Conservation (phyloP, 53 echinoderm and acorn worm genomes). For the Paracentrotus lividus region DNA sequence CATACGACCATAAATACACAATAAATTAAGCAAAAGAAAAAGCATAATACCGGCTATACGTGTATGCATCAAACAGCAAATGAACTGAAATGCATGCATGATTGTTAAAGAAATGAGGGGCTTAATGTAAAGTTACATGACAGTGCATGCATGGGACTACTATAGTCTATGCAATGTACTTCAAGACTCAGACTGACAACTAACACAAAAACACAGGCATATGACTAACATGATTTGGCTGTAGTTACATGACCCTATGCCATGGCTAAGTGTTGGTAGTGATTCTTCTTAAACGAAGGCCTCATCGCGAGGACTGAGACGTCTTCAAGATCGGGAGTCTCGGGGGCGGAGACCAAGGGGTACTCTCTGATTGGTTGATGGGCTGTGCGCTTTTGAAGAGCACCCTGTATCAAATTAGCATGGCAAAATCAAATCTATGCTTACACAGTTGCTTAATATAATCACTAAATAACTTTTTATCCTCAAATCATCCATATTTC, state of each 20-base stretch:
- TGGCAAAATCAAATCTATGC: constrained; percentile 23
- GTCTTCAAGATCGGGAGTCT: constrained; percentile 95
- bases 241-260: constrained; percentile 30
- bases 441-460: no score
- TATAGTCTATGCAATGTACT: no score
- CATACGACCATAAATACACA: background rate
- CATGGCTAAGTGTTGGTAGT: constrained; percentile 67
- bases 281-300: constrained; percentile 52
- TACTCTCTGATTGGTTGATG: constrained; percentile 98
- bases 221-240: constrained; percentile 10
- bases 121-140: background rate
- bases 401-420: constrained; percentile 71
- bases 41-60: no score
- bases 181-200: background rate
- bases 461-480: no score
- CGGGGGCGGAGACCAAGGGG: constrained; percentile 91
- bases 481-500: no score
- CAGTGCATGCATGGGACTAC: constrained; percentile 22
- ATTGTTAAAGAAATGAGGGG: no score
- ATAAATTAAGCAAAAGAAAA: background rate
- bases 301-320: constrained; percentile 88
- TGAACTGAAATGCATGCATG: constrained; percentile 10
- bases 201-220: constrained; percentile 28
- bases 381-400: constrained; percentile 82
- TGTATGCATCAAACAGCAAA: no score